Base-by-base conservation (phyloP, 2,797 vertebrate species). In the Mormyrus hasselquistii region DNA sequence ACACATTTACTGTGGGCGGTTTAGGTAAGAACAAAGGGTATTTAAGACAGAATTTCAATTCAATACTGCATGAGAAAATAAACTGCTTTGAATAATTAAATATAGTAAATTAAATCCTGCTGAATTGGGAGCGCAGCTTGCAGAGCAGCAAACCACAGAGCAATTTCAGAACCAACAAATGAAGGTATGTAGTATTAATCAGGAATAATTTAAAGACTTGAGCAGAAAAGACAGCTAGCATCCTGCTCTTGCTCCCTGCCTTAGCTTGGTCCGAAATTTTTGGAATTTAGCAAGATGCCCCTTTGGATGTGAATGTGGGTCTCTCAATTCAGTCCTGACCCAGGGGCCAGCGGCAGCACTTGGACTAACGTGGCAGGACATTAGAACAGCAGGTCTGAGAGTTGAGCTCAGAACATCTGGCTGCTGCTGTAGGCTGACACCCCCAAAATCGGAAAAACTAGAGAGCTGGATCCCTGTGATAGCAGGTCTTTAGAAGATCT, bases 351-450 rank as follows among this genome's bases (percentile, higher is more conserved):
- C 4, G 29, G 55, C 59, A 49, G 29, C 49, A 34, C 57, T 69
- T 29, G 22, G 62, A 34, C 59, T 84, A 3, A 29, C 38, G 88
- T 38, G 55, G 50, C 44, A 12, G 55, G 34, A 59, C 82, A 82
- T 57, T 25, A 10, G 88, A 85, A 52, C 55, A 85, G 88, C 79
- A 52, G 52, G 88, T 44, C 34, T 83, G 76, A 44, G 91, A 90
- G 84, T 92, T 89, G 91, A 91, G 84, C 93, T 92, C 88, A 91
- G 91, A 94, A 25, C 92, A 94, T 92, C 93, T 94, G 92, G 92
- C 89, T 90, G 29, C 3, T 3, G 91, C 90, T 76, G 92, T 87
- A 91, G 47, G 41, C 79, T 49, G 41, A 83, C 79, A 22, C 16
- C 19, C 19, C 41, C 19, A n/a, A 25, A 47, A 49, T 2, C 2